A percentile compares a stretch with the other conserved stretches of the same genome.
phyloP scores from a whole-genome alignment of 92 coral and sea anemone species.

The Plumapathes pennacea region DNA sequence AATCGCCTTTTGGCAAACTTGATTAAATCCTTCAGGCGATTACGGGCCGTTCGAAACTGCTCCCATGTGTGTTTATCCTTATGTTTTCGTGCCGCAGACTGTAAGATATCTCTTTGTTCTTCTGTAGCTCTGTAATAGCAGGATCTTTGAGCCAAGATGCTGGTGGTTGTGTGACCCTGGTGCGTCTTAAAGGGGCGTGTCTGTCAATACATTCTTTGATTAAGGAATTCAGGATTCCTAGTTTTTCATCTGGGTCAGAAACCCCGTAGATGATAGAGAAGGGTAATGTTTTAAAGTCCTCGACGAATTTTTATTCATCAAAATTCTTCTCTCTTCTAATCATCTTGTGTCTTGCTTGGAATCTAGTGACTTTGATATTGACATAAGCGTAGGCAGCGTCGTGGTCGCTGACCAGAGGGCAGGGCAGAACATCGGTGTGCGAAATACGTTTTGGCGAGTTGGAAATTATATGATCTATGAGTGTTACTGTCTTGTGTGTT shows the following conservation, averaged over 20 bases:
- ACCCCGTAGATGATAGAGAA: constrained; percentile 4
- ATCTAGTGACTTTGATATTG: constrained; percentile 18
- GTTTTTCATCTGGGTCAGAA: constrained; percentile 24
- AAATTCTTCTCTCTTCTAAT: constrained; percentile 2
- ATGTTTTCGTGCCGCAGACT: neutral
- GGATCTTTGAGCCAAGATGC: constrained; percentile 40
- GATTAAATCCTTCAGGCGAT: neutral
- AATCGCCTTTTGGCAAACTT: constrained; percentile 1
- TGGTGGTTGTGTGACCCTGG: constrained; percentile 15
- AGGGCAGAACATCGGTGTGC: constrained; percentile 50
- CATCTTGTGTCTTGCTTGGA: constrained; percentile 18
- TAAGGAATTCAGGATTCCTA: constrained; percentile 11
- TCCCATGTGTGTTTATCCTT: constrained; percentile 4
- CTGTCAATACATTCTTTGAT: constrained; percentile 21
- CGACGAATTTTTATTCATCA: constrained; percentile 9
- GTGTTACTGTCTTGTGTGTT: constrained; percentile 18
- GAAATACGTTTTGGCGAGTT: constrained; percentile 21
- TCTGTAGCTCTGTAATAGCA: constrained; percentile 4
- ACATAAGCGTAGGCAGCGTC: constrained; percentile 25
- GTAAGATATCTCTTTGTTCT: neutral
- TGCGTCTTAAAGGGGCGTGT: constrained; percentile 27
- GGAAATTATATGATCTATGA: constrained; percentile 38
- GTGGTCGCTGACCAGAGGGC: constrained; percentile 42
- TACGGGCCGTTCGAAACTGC: neutral
- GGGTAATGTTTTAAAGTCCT: constrained; percentile 28